A percentile compares a stretch with the other conserved stretches of the same genome.
phyloP scores from a whole-genome alignment of 1,140 invertebrate genomes.

The Himalopsyche phryganea region DNA sequence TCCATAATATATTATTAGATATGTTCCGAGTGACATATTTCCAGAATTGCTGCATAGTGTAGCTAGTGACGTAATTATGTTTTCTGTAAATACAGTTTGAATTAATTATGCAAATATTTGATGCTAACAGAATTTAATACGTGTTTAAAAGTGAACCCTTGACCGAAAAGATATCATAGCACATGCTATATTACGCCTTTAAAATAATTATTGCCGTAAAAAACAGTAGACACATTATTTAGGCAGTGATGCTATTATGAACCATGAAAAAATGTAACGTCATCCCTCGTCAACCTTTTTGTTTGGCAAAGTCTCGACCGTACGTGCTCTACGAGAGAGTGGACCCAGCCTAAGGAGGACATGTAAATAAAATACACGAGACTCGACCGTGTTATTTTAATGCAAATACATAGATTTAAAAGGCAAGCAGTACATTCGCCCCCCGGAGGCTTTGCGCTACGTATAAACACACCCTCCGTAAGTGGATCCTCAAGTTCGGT shows the following conservation, averaged over 20 bases:
- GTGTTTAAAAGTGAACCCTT: too few species aligned
- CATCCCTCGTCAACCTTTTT: constrained; percentile 20
- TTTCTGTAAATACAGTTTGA: too few species aligned
- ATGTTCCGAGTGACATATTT: too few species aligned
- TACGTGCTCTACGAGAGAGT: not conserved
- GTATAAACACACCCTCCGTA: not conserved
- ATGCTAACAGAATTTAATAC: too few species aligned
- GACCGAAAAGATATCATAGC: too few species aligned
- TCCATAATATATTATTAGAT: too few species aligned
- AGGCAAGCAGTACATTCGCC: constrained; percentile 2
- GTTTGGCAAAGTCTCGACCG: not conserved
- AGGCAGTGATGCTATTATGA: not conserved
- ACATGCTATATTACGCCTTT: too few species aligned
- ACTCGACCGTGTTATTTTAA: constrained; percentile 20
- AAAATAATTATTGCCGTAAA: too few species aligned
- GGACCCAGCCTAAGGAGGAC: not conserved
- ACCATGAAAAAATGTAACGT: constrained; percentile 7
- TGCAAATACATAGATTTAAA: constrained; percentile 24
- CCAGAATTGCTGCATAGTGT: too few species aligned
- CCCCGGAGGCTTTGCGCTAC: constrained; percentile 1
- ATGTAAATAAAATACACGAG: constrained; percentile 20
- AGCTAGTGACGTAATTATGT: too few species aligned
- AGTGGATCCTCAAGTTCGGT: not conserved
- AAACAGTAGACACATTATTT: too few species aligned
- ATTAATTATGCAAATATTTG: too few species aligned